Evolutionary conservation across 2,113 vertebrate genomes (phyloP), one percentile per base, ranked within the genome.

Genomic region (Dascyllus trimaculatus): DNA sequence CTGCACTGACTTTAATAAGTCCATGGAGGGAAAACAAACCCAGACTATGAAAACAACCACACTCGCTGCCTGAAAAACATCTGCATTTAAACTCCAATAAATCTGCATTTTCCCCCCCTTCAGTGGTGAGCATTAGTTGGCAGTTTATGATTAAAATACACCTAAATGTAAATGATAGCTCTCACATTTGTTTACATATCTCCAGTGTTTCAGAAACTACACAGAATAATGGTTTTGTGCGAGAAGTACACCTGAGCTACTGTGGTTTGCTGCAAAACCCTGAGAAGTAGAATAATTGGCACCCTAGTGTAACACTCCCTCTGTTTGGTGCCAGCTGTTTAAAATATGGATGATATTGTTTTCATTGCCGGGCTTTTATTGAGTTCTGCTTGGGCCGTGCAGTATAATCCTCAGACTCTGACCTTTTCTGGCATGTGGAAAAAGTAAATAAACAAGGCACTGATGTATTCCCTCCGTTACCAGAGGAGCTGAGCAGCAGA

Each of bases 281-380:
- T 78, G 88, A 93, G 93, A 92, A 93, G 92, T 88, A 79, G 91
- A 90, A 92, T 94, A 95, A 95, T 94, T 95, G 93, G 94, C 94
- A 94, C 93, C 85, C 90, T 83, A 75, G 91, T 86, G 93, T 81
- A 90, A 86, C 81, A 78, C 87, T 90, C 81, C 89, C 91, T 86
- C 88, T 87, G 93, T 91, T 89, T 90, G 82, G 87, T 89, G 78
- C 91, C 91, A 92, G 90, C 91, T 94, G 90, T 91, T 94, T 95
- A 93, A 94, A 95, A 95, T 95, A 94, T 95, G 94, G 90, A 95
- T 95, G 93, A 90, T 95, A 92, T 91, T 93, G 92, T 94, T 94
- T 93, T 91, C 91, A 92, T 92, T 90, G 92, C 84, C 59, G 78
- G 57, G 80, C 81, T 94, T 93, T 93, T 92, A 93, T 93, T 93